A percentile compares a stretch with the other conserved stretches of the same genome.
Conservation (phyloP, 2,113 vertebrate genomes). For the Polyodon spathula region DNA sequence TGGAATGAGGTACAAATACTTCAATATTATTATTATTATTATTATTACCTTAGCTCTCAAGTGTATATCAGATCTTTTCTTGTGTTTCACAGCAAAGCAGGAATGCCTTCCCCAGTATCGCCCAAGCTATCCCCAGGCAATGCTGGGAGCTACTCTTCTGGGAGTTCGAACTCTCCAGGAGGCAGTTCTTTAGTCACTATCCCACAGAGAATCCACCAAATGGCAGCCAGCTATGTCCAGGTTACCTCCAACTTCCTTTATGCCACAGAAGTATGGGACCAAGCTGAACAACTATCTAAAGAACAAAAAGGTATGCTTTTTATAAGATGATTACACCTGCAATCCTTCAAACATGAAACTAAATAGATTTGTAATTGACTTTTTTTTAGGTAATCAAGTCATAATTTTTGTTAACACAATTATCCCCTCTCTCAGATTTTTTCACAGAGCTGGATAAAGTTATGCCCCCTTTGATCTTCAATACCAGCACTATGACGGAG, state of each 20-base stretch:
- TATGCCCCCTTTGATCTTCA: constrained; percentile 93
- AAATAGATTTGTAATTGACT: too few relatives aligned
- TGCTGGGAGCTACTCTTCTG: constrained; percentile 78
- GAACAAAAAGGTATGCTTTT: constrained; percentile 79
- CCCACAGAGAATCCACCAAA: constrained; percentile 96
- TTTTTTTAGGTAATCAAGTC: too few relatives aligned
- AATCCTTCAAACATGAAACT: too few relatives aligned
- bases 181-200: constrained; percentile 89
- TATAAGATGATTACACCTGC: too few relatives aligned
- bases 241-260: constrained; percentile 97
- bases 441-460: constrained; percentile 94
- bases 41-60: too few relatives aligned
- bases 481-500: constrained; percentile 96
- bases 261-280: constrained; percentile 97
- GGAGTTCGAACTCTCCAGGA: constrained; percentile 72
- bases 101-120: constrained; percentile 94
- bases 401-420: constrained; percentile 1
- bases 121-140: constrained; percentile 93
- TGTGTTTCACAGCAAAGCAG: constrained; percentile 69
- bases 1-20: constrained; percentile 81
- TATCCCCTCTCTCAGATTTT: constrained; percentile 70
- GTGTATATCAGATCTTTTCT: too few relatives aligned
- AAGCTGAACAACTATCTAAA: constrained; percentile 89
- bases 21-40: constrained; percentile 11
- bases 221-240: constrained; percentile 97